Evolutionary conservation across 2,797 vertebrate species (phyloP), one percentile per base, ranked within the genome.

Genomic region (Acridotheres tristis): DNA sequence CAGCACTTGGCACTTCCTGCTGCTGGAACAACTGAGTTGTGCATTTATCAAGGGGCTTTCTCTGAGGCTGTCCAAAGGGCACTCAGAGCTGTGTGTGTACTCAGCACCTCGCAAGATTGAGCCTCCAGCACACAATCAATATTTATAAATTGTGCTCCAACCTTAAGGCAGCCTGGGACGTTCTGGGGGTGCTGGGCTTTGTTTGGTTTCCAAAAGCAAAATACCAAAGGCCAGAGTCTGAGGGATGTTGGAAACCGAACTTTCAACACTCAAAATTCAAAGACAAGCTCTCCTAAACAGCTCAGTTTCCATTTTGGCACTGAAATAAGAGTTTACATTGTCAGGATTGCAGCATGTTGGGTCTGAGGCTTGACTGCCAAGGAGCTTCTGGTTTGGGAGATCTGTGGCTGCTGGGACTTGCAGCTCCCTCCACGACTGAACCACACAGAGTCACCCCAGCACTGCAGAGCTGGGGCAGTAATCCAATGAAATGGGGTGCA

Each of bases 11-110:
- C 94, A 90, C 95, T 93, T 90, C 38, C 74, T 76, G 78, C 69
- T 93, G 89, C 93, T 79, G 57, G 84, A 94, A 83, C 61, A 68
- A 82, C 76, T 40, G 83, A 63, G 50, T 25, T 91, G 63, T 45
- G 92, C 86, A 88, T 96, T 95, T 89, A 80, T 92, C 95, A 84
- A 89, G 87, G 48, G 86, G 7, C 78, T 62, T 36, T 96, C 95
- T 89, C 77, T 14, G 89, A 16, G 93, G 81, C 93, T 95, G 79
- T 83, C 61, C 91, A 89, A 80, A 92, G 95, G 95, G 91, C 85
- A 95, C 43, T 6, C 43, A 27, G 59, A 89, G 76, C 88, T 38
- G 19, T 66, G 93, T 87, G 83, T 88, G 58, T 38, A 6, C 89
- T 92, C 95, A 96, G 93, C 96, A 88, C 73, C 86, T 94, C 62